phyloP scores from a whole-genome alignment of 2,797 vertebrate species.

The Cirrhinus mrigala region DNA sequence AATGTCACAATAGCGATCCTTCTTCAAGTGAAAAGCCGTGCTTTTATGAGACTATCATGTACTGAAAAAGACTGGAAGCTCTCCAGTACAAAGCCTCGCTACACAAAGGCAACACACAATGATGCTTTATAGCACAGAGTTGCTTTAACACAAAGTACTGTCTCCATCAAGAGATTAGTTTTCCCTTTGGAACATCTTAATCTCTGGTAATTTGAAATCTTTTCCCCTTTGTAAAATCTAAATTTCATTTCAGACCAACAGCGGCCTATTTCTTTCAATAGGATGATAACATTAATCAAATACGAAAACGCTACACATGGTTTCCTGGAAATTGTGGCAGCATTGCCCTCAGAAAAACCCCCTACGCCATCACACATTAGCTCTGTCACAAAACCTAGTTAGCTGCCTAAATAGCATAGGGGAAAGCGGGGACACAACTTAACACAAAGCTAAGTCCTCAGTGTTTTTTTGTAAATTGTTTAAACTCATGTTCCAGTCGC shows the following conservation, averaged over 20 bases:
- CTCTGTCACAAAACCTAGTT: not conserved
- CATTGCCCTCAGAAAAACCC: not conserved
- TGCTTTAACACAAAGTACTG: slow-evolving; percentile 42
- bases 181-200: slow-evolving; percentile 43
- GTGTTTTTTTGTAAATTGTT: not conserved
- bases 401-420: not conserved
- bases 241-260: slow-evolving; percentile 21
- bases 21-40: slow-evolving; percentile 23
- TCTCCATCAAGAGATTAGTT: slow-evolving; percentile 45
- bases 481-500: too few relatives aligned
- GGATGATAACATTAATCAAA: slow-evolving; percentile 26
- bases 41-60: slow-evolving; percentile 43
- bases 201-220: slow-evolving; percentile 40
- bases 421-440: not conserved
- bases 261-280: not conserved
- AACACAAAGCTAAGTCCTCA: too few relatives aligned
- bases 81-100: slow-evolving; percentile 40
- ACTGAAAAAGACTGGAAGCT: slow-evolving; percentile 36
- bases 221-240: slow-evolving; percentile 4
- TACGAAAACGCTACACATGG: not conserved
- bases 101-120: slow-evolving; percentile 39
- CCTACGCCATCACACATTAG: not conserved
- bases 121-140: slow-evolving; percentile 14
- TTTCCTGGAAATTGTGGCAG: not conserved
- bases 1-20: slow-evolving; percentile 19